Evolutionary conservation across 2,888 invertebrate genomes (phyloP).

Genomic region (Zhuqinia jingwanae): DNA sequence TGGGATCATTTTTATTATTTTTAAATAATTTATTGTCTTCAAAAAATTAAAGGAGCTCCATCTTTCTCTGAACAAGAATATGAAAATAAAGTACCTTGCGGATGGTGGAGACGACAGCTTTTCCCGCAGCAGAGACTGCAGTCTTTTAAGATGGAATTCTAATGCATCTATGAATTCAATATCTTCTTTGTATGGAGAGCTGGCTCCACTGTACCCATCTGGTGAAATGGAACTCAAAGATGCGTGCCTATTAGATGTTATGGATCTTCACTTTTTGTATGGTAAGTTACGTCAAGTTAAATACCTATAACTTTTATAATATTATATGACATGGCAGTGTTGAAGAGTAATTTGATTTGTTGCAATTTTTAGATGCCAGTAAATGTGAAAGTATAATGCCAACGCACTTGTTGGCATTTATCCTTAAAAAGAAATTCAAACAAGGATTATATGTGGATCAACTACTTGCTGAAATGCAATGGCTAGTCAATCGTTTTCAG

Average conservation of each 20-base stretch:
- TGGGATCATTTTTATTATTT: no score
- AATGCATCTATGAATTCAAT: slow-evolving; percentile 62
- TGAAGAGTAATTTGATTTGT: no score
- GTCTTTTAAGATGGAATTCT: slow-evolving; percentile 57
- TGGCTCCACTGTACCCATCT: slow-evolving; percentile 35
- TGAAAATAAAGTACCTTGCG: neutral
- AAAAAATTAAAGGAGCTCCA: slow-evolving; percentile 45
- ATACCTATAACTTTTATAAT: no score
- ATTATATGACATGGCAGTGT: no score
- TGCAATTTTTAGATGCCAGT: slow-evolving; percentile 60
- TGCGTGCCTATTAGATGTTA: slow-evolving; percentile 44
- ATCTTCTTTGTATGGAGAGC: slow-evolving; percentile 64
- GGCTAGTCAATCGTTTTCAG: slow-evolving; percentile 17
- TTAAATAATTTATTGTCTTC: neutral
- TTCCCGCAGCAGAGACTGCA: slow-evolving; percentile 14
- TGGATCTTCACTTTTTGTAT: slow-evolving; percentile 62
- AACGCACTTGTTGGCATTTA: slow-evolving; percentile 70
- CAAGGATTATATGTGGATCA: slow-evolving; percentile 36
- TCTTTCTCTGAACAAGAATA: slow-evolving; percentile 7
- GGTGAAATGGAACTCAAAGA: neutral
- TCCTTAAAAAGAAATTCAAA: slow-evolving; percentile 69
- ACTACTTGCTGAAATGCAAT: slow-evolving; percentile 50
- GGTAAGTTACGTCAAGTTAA: no score
- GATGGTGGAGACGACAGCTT: slow-evolving; percentile 20
- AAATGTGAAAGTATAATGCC: slow-evolving; percentile 66